Evolutionary conservation across 2,888 invertebrate genomes (phyloP).

Genomic region (Pollenia labialis): DNA sequence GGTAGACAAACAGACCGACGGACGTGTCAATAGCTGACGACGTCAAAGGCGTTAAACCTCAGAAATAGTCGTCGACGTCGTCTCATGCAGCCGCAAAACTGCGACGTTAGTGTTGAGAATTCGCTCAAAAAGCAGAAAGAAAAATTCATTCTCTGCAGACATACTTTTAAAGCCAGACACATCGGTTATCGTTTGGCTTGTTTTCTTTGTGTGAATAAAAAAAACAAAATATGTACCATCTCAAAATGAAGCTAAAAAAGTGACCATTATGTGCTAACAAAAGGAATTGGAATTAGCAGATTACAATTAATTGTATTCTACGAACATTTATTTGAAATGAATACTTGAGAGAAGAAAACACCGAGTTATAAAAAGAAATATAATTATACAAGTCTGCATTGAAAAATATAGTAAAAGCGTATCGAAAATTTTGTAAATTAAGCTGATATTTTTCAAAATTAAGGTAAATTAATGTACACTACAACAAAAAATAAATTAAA

Average conservation of each 20-base stretch:
- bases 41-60: conserved; percentile 63
- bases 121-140: conserved; percentile 62
- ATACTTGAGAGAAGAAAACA: conserved; percentile 41
- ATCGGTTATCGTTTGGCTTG: conserved; percentile 61
- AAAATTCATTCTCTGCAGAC: conserved; percentile 64
- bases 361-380: background rate
- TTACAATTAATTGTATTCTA: conserved; percentile 5
- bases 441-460: conserved; percentile 53
- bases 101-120: conserved; percentile 62
- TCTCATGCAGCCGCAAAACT: conserved; percentile 20
- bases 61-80: conserved; percentile 36
- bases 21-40: conserved; percentile 34
- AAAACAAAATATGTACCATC: conserved; percentile 47
- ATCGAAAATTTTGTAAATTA: conserved; percentile 40
- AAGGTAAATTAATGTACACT: conserved; percentile 55
- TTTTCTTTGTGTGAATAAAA: conserved; percentile 61
- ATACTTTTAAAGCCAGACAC: conserved; percentile 62
- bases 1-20: conserved; percentile 48
- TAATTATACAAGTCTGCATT: conserved; percentile 2
- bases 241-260: conserved; percentile 66
- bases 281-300: conserved; percentile 3
- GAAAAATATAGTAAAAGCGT: conserved; percentile 35
- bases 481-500: conserved; percentile 30
- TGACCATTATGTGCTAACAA: conserved; percentile 42
- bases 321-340: conserved; percentile 48